phyloP scores from a whole-genome alignment of 2,888 invertebrate species.

The Mechanitis mazaeus region DNA sequence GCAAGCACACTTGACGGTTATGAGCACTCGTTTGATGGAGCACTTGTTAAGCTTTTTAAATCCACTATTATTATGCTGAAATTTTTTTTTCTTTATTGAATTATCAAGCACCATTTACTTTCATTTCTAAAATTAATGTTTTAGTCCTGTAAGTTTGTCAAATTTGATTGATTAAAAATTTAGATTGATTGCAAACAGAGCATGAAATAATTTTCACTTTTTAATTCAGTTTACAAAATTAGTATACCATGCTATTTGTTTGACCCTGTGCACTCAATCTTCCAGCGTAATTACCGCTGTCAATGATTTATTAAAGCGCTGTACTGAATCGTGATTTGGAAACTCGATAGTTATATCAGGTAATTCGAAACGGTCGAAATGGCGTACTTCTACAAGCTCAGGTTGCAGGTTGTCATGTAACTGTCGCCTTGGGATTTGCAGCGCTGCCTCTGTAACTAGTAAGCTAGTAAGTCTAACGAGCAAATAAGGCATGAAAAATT shows the following conservation, averaged over 20 bases:
- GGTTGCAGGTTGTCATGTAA: constrained; percentile 51
- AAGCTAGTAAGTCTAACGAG: constrained; percentile 38
- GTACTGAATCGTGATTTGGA: constrained; percentile 25
- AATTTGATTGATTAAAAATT: too few relatives aligned
- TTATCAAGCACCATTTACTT: too few relatives aligned
- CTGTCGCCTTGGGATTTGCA: constrained; percentile 50
- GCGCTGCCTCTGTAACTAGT: constrained; percentile 35
- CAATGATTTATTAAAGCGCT: constrained; percentile 20
- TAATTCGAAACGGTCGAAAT: constrained; percentile 22
- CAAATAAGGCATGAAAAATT: constrained; percentile 37
- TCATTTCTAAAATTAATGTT: too few relatives aligned
- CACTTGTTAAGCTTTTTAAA: constrained; percentile 25
- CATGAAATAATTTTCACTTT: constrained; percentile 6
- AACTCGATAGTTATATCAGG: constrained; percentile 23
- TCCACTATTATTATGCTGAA: constrained; percentile 13
- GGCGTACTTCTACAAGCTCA: constrained; percentile 29
- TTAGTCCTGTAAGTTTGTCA: too few relatives aligned
- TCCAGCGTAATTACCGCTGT: constrained; percentile 21
- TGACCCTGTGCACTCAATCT: constrained; percentile 5
- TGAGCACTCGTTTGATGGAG: constrained; percentile 22
- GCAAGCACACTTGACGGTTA: constrained; percentile 27
- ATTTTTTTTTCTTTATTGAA: constrained; percentile 3
- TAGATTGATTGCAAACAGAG: neutral
- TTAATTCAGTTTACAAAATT: neutral
- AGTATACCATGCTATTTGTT: neutral